Evolutionary conservation across 2,113 vertebrate genomes (phyloP).

Genomic region (Platycercus adscitus): DNA sequence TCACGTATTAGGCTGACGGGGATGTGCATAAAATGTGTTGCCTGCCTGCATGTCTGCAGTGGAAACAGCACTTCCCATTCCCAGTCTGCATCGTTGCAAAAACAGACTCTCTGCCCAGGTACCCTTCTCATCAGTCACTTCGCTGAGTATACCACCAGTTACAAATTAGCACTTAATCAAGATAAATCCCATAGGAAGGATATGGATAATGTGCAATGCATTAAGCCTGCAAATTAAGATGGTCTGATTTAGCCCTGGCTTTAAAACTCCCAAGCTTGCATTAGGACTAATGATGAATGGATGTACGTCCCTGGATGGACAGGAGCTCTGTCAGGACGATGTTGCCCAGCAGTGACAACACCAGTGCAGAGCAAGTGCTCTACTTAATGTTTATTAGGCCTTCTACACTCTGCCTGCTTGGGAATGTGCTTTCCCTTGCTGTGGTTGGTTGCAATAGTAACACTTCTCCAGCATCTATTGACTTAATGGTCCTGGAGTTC

Average conservation of each 20-base stretch:
- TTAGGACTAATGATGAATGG: constrained; percentile 67
- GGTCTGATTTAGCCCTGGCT: constrained; percentile 55
- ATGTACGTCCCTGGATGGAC: constrained; percentile 23
- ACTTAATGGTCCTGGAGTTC: not conserved
- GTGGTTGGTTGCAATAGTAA: not conserved
- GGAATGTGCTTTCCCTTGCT: not conserved
- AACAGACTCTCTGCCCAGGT: constrained; percentile 26
- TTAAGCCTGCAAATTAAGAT: constrained; percentile 67
- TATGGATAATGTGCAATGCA: constrained; percentile 67
- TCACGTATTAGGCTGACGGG: not conserved
- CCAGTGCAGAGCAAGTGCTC: not conserved
- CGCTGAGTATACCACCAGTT: constrained; percentile 53
- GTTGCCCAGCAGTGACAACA: constrained; percentile 55
- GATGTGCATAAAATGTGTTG: not conserved
- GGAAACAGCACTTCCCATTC: not conserved
- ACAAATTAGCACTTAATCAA: constrained; percentile 71
- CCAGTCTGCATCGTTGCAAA: not conserved
- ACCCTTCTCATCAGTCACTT: constrained; percentile 66
- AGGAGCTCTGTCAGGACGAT: constrained; percentile 56
- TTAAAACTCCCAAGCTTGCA: constrained; percentile 58
- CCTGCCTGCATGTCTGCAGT: not conserved
- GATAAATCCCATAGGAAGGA: constrained; percentile 69
- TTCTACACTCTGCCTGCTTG: constrained; percentile 17
- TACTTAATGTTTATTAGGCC: constrained; percentile 44
- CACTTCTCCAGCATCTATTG: not conserved